Conservation (phyloP, 1,140 invertebrate genomes). For the Conopomorpha cramerella region DNA sequence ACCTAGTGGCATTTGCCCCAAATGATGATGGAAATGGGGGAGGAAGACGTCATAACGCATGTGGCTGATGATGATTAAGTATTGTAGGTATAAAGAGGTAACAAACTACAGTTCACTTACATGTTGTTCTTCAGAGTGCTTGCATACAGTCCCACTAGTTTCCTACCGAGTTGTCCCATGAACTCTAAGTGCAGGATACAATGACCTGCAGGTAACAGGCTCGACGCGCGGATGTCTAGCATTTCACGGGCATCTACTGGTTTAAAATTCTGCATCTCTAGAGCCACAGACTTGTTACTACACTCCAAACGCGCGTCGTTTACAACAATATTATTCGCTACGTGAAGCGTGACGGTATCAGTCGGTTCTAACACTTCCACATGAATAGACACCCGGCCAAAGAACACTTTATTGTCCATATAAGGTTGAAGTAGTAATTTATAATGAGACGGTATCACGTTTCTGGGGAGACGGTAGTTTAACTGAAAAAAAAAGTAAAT, state of each 20-base stretch:
- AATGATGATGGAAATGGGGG: no score
- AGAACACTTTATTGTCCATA: constrained; percentile 24
- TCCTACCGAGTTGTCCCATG: constrained; percentile 28
- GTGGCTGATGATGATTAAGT: background rate
- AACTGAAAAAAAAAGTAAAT: constrained; percentile 16
- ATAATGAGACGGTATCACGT: constrained; percentile 33
- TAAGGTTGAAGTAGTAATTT: constrained; percentile 26
- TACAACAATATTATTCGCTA: constrained; percentile 27
- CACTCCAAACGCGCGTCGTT: no score
- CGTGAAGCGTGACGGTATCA: constrained; percentile 22
- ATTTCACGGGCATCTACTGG: constrained; percentile 21
- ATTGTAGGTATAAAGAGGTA: background rate
- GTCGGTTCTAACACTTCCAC: constrained; percentile 19
- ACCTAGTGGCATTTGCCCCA: no score
- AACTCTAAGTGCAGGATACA: constrained; percentile 26
- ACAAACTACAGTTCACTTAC: constrained; percentile 21
- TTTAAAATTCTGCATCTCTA: constrained; percentile 15
- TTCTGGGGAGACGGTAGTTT: constrained; percentile 29
- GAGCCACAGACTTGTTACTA: constrained; percentile 6
- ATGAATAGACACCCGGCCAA: constrained; percentile 24
- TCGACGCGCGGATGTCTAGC: constrained; percentile 18
- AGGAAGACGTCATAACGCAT: no score
- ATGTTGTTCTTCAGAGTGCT: constrained; percentile 30
- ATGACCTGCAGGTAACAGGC: constrained; percentile 10
- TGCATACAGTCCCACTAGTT: constrained; percentile 42